Evolutionary conservation across 35 echinoderm and acorn worm species (phyloP).

Genomic region (Lytechinus variegatus): DNA sequence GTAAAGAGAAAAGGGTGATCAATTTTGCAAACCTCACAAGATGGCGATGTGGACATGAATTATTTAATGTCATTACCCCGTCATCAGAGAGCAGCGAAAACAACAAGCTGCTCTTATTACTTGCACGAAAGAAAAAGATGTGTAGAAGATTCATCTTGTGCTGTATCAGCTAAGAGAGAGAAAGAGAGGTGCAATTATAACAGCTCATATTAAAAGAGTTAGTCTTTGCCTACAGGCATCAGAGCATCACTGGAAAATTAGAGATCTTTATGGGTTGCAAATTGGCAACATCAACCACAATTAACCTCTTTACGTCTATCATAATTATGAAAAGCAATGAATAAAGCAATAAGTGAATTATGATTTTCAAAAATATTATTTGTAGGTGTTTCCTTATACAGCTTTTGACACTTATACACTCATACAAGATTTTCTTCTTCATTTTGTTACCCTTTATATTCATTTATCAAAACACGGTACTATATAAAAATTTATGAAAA

Average conservation of each 20-base stretch:
- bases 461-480: not conserved
- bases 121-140: not conserved
- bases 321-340: not conserved
- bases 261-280: not conserved
- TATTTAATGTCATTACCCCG: not conserved
- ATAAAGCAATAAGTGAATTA: not conserved
- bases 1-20: constrained; percentile 1
- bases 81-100: constrained; percentile 10
- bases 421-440: not conserved
- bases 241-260: not conserved
- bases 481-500: too few relatives aligned
- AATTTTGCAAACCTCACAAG: not conserved
- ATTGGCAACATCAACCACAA: not conserved
- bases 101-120: not conserved
- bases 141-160: not conserved
- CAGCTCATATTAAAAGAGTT: not conserved
- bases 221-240: not conserved
- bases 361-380: not conserved
- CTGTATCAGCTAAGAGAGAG: not conserved
- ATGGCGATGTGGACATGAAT: not conserved
- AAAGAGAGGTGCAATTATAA: not conserved
- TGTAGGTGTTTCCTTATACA: not conserved
- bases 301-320: not conserved
- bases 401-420: not conserved
- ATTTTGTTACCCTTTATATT: too few relatives aligned